phyloP scores from a whole-genome alignment of 2,113 vertebrate genomes.

The Anguilla rostrata region DNA sequence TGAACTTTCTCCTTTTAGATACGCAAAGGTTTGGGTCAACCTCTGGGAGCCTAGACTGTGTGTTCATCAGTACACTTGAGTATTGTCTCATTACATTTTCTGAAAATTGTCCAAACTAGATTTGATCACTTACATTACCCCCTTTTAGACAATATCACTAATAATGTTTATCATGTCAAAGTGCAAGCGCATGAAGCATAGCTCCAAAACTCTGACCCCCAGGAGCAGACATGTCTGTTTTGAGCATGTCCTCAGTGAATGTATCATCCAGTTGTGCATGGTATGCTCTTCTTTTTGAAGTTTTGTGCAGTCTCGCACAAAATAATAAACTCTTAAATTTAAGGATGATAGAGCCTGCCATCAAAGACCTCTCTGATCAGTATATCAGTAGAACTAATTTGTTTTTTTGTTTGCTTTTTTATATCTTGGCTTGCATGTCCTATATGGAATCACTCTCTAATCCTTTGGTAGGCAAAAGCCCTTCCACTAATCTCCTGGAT shows the following conservation, averaged over 20 bases:
- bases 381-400: conserved; percentile 1
- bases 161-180: no score
- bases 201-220: not conserved
- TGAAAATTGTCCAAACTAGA: no score
- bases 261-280: no score
- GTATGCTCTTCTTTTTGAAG: no score
- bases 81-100: no score
- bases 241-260: not conserved
- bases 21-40: no score
- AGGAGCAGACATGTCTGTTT: not conserved
- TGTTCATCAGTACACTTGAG: no score
- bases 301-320: not conserved
- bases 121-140: no score
- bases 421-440: not conserved
- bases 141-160: no score
- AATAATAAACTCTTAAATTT: not conserved
- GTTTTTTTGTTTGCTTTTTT: not conserved
- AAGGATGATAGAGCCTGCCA: not conserved
- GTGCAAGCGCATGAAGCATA: no score
- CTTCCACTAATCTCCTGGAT: not conserved
- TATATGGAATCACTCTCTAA: not conserved
- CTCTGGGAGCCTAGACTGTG: no score
- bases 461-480: not conserved
- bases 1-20: no score
- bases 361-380: not conserved